Base-by-base conservation (phyloP, 1,140 invertebrate genomes). In the Drosophila bifasciata region DNA sequence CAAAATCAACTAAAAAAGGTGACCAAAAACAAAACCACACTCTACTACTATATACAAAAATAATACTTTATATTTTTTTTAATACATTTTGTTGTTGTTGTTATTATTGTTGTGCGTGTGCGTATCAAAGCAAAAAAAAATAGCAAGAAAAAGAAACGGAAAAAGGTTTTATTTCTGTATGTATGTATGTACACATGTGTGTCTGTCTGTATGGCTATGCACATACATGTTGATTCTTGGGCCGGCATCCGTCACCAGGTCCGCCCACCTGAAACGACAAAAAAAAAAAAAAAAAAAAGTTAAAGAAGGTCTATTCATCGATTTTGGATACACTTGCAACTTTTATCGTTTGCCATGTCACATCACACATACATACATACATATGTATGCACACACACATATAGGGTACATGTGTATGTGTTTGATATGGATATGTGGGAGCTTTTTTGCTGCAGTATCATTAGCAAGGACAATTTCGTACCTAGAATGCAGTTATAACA, bases 231-330 rank as follows among this genome's bases (percentile, higher is more conserved):
- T 62, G 48, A 23, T 58, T 48, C 55, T 49, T 76, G 67, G 53
- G 41, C 58, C 76, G 73, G 74, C 64, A 76, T 50, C 8, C 41
- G 41, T 56, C 55, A 49, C 51, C 80, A 63, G 81, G 80, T 85
- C 59, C 81, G 80, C 80, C 80, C 80, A 85, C 80, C 67, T 76
- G 46, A 58, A 68, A 61, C 53, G 52, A 56, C 21, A 45, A 36
- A 43, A 23, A 44, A n/a, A n/a, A n/a, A n/a, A n/a, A n/a, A n/a
- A n/a, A n/a, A n/a, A n/a, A n/a, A n/a, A n/a, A n/a, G n/a, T 41
- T 48, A 59, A 49, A 40, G 23, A 66, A 50, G 23, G 21, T n/a
- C 28, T 28, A 28, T 28, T 28, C 32, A 36, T 36, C 32, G 11
- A 11, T 13, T 36, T 36, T 36, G 32, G 32, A 36, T 36, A 36